Percentiles rank a stretch among this genome's conserved stretches.
phyloP scores from a whole-genome alignment of 1,140 invertebrate genomes.

The Paramacrobiotus metropolitanus region DNA sequence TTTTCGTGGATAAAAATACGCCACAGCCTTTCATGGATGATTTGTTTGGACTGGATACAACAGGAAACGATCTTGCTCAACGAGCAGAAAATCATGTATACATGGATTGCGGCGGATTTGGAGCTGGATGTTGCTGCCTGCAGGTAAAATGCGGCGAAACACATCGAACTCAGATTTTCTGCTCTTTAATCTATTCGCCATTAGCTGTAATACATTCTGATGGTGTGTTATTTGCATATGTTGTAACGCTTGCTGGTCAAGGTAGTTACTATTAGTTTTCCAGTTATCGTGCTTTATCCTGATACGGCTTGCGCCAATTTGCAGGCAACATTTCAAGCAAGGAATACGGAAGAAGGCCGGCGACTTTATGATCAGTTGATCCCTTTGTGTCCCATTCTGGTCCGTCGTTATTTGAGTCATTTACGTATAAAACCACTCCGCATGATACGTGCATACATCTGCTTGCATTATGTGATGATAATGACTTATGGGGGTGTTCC shows the following conservation, averaged over 20 bases:
- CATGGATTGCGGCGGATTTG: constrained; percentile 97
- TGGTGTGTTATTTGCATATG: background rate
- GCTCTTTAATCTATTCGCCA: no score
- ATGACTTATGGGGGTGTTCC: constrained; percentile 1
- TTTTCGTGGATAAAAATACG: no score
- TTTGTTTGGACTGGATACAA: no score
- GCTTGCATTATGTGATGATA: constrained; percentile 7
- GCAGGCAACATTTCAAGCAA: constrained; percentile 42
- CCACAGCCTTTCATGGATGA: no score
- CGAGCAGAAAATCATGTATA: constrained; percentile 57
- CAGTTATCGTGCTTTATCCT: background rate
- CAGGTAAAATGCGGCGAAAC: constrained; percentile 56
- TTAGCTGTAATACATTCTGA: no score
- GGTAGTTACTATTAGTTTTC: background rate
- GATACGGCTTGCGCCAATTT: background rate
- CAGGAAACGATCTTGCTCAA: no score
- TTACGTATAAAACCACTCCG: background rate
- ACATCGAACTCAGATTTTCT: no score
- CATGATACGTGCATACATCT: background rate
- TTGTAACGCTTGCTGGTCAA: background rate
- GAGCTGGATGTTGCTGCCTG: constrained; percentile 80
- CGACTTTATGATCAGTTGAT: constrained; percentile 90
- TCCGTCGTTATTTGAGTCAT: constrained; percentile 20
- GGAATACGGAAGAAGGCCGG: constrained; percentile 81
- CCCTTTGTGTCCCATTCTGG: constrained; percentile 89